Conservation (phyloP, 2,113 vertebrate species). For the Hipposideros armiger region DNA sequence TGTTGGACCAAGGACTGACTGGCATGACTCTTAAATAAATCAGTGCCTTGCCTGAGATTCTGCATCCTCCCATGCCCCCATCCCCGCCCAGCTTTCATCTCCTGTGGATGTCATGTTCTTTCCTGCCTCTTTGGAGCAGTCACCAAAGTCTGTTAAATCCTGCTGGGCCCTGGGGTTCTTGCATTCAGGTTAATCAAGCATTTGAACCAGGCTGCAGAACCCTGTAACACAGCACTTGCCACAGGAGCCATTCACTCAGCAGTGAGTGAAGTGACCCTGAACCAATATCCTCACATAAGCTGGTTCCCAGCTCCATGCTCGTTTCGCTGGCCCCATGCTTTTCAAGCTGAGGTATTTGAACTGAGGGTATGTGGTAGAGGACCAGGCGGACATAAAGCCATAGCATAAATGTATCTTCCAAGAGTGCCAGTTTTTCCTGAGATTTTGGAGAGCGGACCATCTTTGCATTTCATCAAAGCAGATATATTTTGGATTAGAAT, state of each 20-base stretch:
- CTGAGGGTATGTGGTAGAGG: fast-evolving
- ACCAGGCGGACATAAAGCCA: not conserved
- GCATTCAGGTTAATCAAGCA: not conserved
- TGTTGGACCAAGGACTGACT: not conserved
- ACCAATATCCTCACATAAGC: no score
- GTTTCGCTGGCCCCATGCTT: not conserved
- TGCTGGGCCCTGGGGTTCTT: not conserved
- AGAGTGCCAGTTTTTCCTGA: not conserved
- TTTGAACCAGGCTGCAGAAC: fast-evolving
- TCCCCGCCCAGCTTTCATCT: not conserved
- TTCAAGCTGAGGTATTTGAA: not conserved
- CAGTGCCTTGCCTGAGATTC: not conserved
- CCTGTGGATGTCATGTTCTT: not conserved
- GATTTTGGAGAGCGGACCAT: not conserved
- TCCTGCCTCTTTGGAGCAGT: not conserved
- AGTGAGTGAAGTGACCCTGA: not conserved
- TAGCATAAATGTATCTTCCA: not conserved
- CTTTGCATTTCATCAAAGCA: constrained; percentile 17
- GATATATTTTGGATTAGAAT: not conserved
- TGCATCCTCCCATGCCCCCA: not conserved
- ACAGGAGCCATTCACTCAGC: fast-evolving
- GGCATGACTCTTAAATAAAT: not conserved
- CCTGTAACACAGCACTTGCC: not conserved
- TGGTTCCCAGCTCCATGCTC: not conserved
- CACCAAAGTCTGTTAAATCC: not conserved